phyloP scores from a whole-genome alignment of 2,797 vertebrate species.

The Schizopygopsis pylzovi region DNA sequence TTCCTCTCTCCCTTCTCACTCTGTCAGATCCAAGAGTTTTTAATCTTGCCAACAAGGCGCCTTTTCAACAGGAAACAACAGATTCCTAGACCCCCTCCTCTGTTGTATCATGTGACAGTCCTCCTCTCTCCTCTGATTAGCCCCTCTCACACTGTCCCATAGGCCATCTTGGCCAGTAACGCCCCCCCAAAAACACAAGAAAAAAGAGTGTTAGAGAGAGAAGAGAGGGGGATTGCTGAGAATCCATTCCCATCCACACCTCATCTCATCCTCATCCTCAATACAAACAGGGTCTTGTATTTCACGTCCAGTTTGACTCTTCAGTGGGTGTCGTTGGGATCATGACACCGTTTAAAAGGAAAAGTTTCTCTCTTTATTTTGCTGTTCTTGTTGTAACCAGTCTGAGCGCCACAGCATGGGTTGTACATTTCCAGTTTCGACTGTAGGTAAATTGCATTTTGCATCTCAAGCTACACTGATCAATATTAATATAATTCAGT shows the following conservation, averaged over 20 bases:
- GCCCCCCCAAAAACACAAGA: neutral
- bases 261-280: neutral
- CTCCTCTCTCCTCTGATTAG: conserved; percentile 9
- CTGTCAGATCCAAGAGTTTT: conserved; percentile 51
- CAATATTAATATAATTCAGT: neutral
- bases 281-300: neutral
- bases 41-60: conserved; percentile 69
- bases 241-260: neutral
- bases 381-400: neutral
- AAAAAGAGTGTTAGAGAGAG: neutral
- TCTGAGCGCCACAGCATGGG: neutral
- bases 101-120: conserved; percentile 18
- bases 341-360: neutral
- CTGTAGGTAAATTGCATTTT: neutral
- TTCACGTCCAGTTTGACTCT: neutral
- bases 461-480: neutral
- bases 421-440: neutral
- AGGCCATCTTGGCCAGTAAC: neutral
- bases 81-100: conserved; percentile 53
- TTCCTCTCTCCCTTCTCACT: conserved; percentile 17
- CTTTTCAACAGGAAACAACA: conserved; percentile 70
- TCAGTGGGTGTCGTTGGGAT: neutral
- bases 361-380: neutral
- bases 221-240: neutral
- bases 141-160: conserved; percentile 13